Evolutionary conservation across 2,113 vertebrate genomes (phyloP), one percentile per base, ranked within the genome.

Genomic region (Mormyrus lacerda): DNA sequence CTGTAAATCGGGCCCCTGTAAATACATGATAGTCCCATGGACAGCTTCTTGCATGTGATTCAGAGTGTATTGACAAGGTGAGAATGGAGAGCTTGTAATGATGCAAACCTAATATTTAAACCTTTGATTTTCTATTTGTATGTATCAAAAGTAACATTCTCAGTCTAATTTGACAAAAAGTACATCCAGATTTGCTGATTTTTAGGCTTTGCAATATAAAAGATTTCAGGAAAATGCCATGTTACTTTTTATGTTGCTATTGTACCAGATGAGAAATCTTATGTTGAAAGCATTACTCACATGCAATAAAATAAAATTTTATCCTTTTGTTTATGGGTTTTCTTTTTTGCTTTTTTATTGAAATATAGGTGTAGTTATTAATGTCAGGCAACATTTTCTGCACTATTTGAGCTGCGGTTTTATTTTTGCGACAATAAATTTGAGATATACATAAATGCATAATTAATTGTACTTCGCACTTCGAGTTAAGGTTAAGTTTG

Each of bases 181-280:
- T 42, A 21, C 73, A 79, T 42, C 17, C 73, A 79, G 35, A 42
- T 76, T 76, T 31, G 65, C 4, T 73, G 27, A 31, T 76, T 79
- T 79, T 79, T 79, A 79, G 73, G 73, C 73, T 42, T 79, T 79
- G 35, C 73, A 79, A 79, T 79, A 79, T 42, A 79, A 65, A 42
- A 79, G 13, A 79, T 79, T 39, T 79, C 35, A 79, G 35, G 73
- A 39, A 42, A 42, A 79, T 79, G 4, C 73, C 4, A 17, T 79
- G 35, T 79, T 79, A 76, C n/a, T 31, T 79, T 79, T 79, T 42
- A 39, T 79, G 35, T 79, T 42, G 73, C 73, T 42, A 79, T 79
- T 79, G 73, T 79, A 42, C 42, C 13, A 79, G 31, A 76, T 76
- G 1, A 35, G 13, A 73, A 58, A 15, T 17, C 31, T 42, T 42